Evolutionary conservation across 1,140 invertebrate genomes (phyloP), one percentile per base, ranked within the genome.

Genomic region (Pseudomyrmex pallidus): DNA sequence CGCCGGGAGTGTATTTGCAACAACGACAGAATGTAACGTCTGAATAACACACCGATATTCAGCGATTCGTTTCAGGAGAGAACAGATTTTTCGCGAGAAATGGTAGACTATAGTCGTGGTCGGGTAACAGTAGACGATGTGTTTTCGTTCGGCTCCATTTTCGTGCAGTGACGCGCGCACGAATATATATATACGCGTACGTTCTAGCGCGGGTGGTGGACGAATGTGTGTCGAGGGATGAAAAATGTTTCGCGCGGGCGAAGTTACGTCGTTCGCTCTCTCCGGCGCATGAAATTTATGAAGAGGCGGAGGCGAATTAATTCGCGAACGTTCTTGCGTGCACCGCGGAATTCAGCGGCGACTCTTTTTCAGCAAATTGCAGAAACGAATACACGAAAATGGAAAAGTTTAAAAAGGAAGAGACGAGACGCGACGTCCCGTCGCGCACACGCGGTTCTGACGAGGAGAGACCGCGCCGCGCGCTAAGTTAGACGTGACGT

Each of bases 261-360:
- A 35, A 35, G 35, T 35, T 35, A 7, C 35, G 35, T 35, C 35
- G 35, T 35, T 35, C 35, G 35, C 35, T 35, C 35, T 35, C 35
- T 7, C 35, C 5, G 5, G 35, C n/a, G 22, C 54, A 22, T 61
- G 8, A 61, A 80, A 80, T 72, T 70, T 35, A 61, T 50, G 72
- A 72, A 70, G 64, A 59, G 44, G n/a, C 44, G 4, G 20, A n/a
- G 0, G 5, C 35, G 35, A 80, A 80, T 80, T 80, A 72, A 80
- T 72, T 80, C 66, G 66, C 54, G 10, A 44, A n/a, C 17, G 13
- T 20, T 4, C 7, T 35, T 35, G 35, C 35, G 4, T 20, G 8
- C 2, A 15, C 1, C 50, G 35, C 9, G 63, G 8, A 2, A n/a
- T 54, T 8, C 61, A 35, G 3, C 35, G 63, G 22, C 2, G 2